phyloP scores from a whole-genome alignment of 2,888 invertebrate species.

The Gisinianus flammeolus region DNA sequence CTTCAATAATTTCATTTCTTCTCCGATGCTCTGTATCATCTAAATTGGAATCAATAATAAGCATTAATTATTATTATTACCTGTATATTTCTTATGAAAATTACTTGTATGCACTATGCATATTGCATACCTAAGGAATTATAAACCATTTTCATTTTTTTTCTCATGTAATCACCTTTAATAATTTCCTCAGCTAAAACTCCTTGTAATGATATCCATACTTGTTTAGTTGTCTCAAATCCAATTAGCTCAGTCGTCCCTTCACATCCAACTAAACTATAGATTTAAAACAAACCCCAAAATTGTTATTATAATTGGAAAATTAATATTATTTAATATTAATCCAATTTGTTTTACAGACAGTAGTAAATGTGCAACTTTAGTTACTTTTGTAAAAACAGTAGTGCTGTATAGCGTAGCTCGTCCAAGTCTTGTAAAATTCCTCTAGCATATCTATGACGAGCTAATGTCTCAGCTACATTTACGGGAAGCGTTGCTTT shows the following conservation, averaged over 20 bases:
- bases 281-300: too few species aligned
- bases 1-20: conserved; percentile 66
- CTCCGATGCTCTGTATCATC: not conserved
- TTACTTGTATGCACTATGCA: not conserved
- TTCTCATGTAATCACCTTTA: conserved; percentile 6
- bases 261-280: conserved; percentile 67
- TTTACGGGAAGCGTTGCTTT: not conserved
- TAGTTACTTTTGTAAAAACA: conserved; percentile 71
- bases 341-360: too few species aligned
- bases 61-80: not conserved
- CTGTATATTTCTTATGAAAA: not conserved
- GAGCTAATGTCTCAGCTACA: not conserved
- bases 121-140: not conserved
- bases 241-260: conserved; percentile 72
- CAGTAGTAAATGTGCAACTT: too few species aligned
- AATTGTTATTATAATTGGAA: too few species aligned
- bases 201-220: conserved; percentile 72
- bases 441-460: conserved; percentile 5
- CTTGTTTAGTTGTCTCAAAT: conserved; percentile 60
- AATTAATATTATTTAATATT: too few species aligned
- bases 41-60: conserved; percentile 58
- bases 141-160: not conserved
- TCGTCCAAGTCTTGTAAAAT: conserved; percentile 57
- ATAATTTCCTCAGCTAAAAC: conserved; percentile 17
- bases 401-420: conserved; percentile 70